phyloP scores from a whole-genome alignment of 2,113 vertebrate species.

The Ploceus nigricollis region DNA sequence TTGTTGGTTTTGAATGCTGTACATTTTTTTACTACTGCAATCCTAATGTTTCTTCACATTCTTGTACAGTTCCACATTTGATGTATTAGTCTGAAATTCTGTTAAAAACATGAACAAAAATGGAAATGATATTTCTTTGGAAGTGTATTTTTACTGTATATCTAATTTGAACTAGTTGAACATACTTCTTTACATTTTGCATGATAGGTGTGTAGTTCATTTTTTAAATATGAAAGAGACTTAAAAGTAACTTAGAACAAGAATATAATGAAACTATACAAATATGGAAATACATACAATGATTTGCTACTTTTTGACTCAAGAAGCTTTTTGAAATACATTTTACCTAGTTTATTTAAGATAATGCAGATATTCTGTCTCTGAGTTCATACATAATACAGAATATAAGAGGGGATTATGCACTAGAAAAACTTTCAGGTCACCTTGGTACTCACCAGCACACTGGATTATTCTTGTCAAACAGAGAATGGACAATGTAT shows the following conservation, averaged over 20 bases:
- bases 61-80: constrained; percentile 75
- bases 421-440: neutral
- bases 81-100: constrained; percentile 76
- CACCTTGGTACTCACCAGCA: neutral
- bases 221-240: constrained; percentile 65
- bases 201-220: constrained; percentile 67
- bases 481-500: neutral
- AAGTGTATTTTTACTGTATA: constrained; percentile 70
- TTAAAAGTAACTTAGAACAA: constrained; percentile 59
- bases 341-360: constrained; percentile 52
- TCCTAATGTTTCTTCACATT: constrained; percentile 71
- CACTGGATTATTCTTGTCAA: neutral
- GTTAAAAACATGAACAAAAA: constrained; percentile 76
- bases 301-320: constrained; percentile 67
- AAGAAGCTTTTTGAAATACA: constrained; percentile 65
- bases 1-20: constrained; percentile 73
- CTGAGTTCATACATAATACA: neutral
- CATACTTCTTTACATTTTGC: constrained; percentile 67
- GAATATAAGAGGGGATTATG: neutral
- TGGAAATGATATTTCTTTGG: constrained; percentile 71
- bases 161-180: constrained; percentile 64
- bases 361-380: constrained; percentile 41
- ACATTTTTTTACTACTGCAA: constrained; percentile 73
- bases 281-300: constrained; percentile 68
- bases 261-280: constrained; percentile 66